Conservation (phyloP, 2,888 invertebrate genomes). For the Apamea anceps region DNA sequence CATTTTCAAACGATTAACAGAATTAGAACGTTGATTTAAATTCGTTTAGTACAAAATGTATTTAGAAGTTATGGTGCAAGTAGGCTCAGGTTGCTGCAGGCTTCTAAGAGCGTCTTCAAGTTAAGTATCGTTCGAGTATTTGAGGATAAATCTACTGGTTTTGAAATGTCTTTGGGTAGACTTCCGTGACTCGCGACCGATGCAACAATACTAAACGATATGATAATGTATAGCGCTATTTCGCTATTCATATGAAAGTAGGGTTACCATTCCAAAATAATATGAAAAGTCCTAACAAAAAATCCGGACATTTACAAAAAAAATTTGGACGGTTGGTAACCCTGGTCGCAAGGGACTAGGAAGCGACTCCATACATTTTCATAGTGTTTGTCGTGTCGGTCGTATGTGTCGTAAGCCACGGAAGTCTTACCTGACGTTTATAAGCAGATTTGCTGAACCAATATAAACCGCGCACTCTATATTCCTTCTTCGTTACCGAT, state of each 20-base stretch:
- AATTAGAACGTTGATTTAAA: too few relatives aligned
- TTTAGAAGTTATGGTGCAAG: not conserved
- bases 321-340: not conserved
- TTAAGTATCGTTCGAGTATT: conserved; percentile 8
- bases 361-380: conserved; percentile 7
- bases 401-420: conserved; percentile 1
- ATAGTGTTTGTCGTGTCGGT: not conserved
- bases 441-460: conserved; percentile 38
- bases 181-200: not conserved
- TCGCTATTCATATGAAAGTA: not conserved
- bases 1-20: too few relatives aligned
- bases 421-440: conserved; percentile 36
- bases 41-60: not conserved
- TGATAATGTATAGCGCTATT: conserved; percentile 9
- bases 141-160: not conserved
- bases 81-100: too few relatives aligned
- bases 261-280: not conserved
- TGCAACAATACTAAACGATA: not conserved
- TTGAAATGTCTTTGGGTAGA: not conserved
- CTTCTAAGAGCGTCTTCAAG: too few relatives aligned
- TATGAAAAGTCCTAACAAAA: not conserved
- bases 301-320: not conserved
- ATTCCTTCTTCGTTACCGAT: conserved; percentile 32
- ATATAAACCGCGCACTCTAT: conserved; percentile 31
- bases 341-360: not conserved